Evolutionary conservation across 1,140 invertebrate species (phyloP).

Genomic region (Hycleus phaleratus): DNA sequence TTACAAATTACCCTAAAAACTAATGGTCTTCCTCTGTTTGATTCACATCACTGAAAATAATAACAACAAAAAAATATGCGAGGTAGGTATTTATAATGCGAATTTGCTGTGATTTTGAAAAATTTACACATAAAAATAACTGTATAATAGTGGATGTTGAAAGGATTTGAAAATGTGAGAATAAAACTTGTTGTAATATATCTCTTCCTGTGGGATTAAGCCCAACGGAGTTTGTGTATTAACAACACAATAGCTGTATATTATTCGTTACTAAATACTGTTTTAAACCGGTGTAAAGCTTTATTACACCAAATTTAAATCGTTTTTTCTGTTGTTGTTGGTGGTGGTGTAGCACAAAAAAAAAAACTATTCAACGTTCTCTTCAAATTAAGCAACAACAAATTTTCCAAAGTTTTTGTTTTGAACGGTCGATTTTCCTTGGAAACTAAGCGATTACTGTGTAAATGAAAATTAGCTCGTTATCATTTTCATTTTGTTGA

Average conservation of each 20-base stretch:
- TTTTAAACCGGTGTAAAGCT: no score
- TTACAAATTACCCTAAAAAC: slow-evolving; percentile 26
- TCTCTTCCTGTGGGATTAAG: slow-evolving; percentile 13
- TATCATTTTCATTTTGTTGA: neutral
- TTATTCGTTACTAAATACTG: slow-evolving; percentile 11
- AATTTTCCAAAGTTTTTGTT: no score
- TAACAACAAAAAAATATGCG: neutral
- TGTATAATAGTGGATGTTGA: neutral
- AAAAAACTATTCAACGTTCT: no score
- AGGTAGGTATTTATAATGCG: no score
- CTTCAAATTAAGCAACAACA: no score
- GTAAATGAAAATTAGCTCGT: no score
- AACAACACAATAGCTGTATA: slow-evolving; percentile 14
- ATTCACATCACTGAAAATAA: neutral
- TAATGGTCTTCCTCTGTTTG: neutral
- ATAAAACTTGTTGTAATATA: slow-evolving; percentile 15
- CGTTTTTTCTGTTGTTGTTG: no score
- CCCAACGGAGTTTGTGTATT: slow-evolving; percentile 15
- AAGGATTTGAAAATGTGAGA: slow-evolving; percentile 6
- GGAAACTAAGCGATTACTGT: no score
- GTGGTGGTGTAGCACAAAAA: no score
- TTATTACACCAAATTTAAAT: no score
- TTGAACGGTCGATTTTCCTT: no score
- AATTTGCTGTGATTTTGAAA: neutral
- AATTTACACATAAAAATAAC: neutral